phyloP scores from a whole-genome alignment of 2,797 vertebrate species.

The Poeciliopsis paucimaculata region DNA sequence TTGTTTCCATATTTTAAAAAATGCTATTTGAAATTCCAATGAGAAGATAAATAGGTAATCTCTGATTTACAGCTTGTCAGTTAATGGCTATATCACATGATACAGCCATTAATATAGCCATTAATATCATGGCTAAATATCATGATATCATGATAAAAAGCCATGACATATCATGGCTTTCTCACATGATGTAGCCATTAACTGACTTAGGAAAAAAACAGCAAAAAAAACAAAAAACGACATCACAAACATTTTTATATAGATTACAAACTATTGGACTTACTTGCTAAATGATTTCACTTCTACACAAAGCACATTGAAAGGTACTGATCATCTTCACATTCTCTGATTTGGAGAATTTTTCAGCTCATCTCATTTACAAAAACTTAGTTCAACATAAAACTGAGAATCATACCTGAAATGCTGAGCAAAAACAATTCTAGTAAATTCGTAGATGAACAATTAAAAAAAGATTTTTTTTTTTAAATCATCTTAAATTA shows the following conservation, averaged over 20 bases:
- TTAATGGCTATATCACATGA: neutral
- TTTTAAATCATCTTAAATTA: neutral
- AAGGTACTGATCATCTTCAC: neutral
- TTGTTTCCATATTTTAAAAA: neutral
- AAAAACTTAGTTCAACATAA: neutral
- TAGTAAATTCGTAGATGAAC: slow-evolving; percentile 32
- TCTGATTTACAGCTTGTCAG: neutral
- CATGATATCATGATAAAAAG: too few relatives aligned
- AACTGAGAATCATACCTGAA: slow-evolving; percentile 2
- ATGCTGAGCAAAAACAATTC: neutral
- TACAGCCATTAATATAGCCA: too few relatives aligned
- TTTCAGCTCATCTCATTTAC: slow-evolving; percentile 14
- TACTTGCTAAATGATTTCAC: neutral
- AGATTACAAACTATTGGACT: neutral
- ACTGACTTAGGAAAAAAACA: too few relatives aligned
- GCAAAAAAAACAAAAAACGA: too few relatives aligned
- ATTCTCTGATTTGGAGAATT: slow-evolving; percentile 10
- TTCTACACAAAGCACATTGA: slow-evolving; percentile 17
- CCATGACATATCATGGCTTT: too few relatives aligned
- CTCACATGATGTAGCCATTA: too few relatives aligned
- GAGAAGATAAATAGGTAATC: neutral
- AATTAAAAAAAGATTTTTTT: too few relatives aligned
- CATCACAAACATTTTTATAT: neutral
- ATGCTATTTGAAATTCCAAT: neutral
- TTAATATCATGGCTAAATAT: too few relatives aligned